Conservation (phyloP, 2,888 invertebrate species). For the Globia sparganii region DNA sequence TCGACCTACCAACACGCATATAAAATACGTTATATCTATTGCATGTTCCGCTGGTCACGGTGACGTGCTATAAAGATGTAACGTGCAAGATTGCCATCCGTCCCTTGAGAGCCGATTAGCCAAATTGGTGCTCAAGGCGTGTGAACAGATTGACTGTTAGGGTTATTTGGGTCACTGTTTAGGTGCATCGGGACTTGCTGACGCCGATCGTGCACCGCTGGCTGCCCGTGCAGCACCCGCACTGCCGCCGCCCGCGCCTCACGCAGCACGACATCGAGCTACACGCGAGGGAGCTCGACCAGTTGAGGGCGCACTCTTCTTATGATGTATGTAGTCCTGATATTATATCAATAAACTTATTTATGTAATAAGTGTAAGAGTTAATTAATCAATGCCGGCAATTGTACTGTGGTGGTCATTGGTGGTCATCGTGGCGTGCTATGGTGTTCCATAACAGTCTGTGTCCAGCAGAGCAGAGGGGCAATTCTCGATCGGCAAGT, state of each 20-base stretch:
- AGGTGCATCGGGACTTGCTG: conserved; percentile 91
- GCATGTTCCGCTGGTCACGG: conserved; percentile 47
- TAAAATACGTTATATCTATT: conserved; percentile 48
- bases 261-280: conserved; percentile 83
- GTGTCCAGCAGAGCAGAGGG: neutral
- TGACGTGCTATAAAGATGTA: conserved; percentile 48
- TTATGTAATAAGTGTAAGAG: neutral
- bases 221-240: conserved; percentile 83
- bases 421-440: neutral
- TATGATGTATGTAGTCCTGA: conserved; percentile 69
- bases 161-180: conserved; percentile 45
- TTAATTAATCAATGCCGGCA: neutral
- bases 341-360: neutral
- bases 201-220: conserved; percentile 91
- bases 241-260: conserved; percentile 82
- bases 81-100: conserved; percentile 55
- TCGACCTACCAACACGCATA: conserved; percentile 36
- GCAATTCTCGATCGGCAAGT: neutral
- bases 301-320: conserved; percentile 68
- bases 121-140: conserved; percentile 63
- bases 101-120: conserved; percentile 59
- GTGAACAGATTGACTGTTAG: conserved; percentile 34
- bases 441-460: neutral
- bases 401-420: neutral
- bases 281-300: conserved; percentile 78